Conservation (phyloP, 2,113 vertebrate genomes). For the Gnathonemus echidnorhynchus region DNA sequence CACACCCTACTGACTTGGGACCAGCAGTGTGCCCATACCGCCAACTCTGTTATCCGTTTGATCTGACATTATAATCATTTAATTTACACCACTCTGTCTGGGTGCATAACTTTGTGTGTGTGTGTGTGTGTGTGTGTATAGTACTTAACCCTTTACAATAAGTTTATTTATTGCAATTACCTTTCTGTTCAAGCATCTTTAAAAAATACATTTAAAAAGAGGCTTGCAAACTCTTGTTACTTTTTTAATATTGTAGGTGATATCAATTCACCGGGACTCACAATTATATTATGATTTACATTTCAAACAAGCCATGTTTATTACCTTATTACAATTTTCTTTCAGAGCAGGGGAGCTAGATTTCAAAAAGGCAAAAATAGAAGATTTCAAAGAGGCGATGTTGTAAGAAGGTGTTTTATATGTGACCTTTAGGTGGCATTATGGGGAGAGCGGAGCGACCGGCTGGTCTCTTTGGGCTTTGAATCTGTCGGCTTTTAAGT, state of each 20-base stretch:
- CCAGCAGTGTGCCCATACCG: no score
- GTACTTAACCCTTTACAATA: neutral
- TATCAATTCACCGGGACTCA: neutral
- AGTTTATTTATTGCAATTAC: neutral
- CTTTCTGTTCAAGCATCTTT: neutral
- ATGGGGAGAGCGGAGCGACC: neutral
- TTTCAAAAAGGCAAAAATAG: slow-evolving; percentile 11
- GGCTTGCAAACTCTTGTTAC: neutral
- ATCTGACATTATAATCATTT: no score
- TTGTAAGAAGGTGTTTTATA: neutral
- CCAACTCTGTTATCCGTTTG: no score
- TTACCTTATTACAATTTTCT: neutral
- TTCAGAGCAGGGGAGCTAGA: neutral
- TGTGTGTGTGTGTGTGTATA: neutral
- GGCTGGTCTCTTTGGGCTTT: neutral
- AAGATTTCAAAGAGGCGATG: neutral
- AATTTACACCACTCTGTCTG: no score
- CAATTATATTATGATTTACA: neutral
- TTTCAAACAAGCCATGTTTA: neutral
- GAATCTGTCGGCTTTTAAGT: slow-evolving; percentile 2
- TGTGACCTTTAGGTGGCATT: slow-evolving; percentile 2
- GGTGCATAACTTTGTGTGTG: no score
- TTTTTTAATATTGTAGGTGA: neutral
- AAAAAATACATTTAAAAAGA: neutral
- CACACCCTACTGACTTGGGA: no score